Percentiles rank a stretch among this genome's conserved stretches.
These are phyloP conservation scores for Cichladusa arquata DNA, from an alignment of 2,113 vertebrate species.

Conservation along the genomic window DNA sequence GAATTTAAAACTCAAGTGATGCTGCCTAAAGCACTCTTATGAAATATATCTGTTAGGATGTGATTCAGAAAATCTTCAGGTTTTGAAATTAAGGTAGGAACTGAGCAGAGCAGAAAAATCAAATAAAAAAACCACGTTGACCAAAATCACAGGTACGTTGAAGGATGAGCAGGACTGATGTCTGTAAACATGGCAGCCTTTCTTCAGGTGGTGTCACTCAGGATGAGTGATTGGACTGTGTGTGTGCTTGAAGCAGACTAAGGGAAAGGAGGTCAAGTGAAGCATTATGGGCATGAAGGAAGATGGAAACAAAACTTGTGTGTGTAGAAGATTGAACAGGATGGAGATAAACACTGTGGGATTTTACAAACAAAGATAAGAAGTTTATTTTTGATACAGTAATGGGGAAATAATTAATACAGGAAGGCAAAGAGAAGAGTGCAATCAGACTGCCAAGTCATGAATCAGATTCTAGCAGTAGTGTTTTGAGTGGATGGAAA, in stretches of 20 bases:
- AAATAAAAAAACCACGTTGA: not conserved
- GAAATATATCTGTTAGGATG: not conserved
- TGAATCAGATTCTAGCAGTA: not conserved
- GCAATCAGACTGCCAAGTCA: not conserved
- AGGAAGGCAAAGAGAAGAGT: not conserved
- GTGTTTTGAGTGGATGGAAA: not conserved
- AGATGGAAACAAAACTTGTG: not conserved
- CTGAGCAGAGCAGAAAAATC: not conserved
- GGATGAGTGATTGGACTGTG: not conserved
- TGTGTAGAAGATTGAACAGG: not conserved
- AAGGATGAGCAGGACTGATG: not conserved
- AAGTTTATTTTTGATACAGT: not conserved
- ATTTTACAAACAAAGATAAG: conserved; percentile 18
- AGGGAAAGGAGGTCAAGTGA: not conserved
- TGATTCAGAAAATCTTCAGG: not conserved
- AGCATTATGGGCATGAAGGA: not conserved
- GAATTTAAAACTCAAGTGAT: not conserved
- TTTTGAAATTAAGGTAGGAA: not conserved
- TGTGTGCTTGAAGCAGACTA: not conserved
- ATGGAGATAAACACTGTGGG: not conserved
- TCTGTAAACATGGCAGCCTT: not conserved
- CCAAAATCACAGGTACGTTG: not conserved
- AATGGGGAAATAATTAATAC: not conserved
- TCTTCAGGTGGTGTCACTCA: not conserved
- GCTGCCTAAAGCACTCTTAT: not conserved